phyloP scores from a whole-genome alignment of 2,888 invertebrate species.

The Drosophila heteroneura region DNA sequence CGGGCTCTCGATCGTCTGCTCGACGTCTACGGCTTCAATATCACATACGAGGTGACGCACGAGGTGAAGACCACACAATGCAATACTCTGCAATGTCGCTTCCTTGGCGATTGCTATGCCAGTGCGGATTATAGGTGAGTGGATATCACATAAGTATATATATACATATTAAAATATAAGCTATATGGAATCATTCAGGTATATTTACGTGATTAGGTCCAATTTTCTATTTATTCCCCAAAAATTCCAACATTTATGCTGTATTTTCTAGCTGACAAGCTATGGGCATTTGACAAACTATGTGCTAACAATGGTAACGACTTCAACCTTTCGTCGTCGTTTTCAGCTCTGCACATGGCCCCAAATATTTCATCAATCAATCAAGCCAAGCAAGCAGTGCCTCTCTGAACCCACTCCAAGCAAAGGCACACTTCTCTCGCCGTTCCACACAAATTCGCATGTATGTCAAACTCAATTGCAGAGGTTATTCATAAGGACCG shows the following conservation, averaged over 20 bases:
- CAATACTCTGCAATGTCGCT: slow-evolving; percentile 92
- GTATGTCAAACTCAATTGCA: slow-evolving; percentile 67
- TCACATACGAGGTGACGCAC: slow-evolving; percentile 92
- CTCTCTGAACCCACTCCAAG: slow-evolving; percentile 2
- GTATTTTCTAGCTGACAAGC: neutral
- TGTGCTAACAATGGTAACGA: slow-evolving; percentile 20
- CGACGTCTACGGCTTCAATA: slow-evolving; percentile 96
- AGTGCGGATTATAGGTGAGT: slow-evolving; percentile 90
- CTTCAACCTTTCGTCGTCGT: slow-evolving; percentile 4
- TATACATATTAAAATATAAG: neutral
- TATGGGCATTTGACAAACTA: slow-evolving; percentile 12
- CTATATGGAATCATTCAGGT: neutral
- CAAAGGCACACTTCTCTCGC: neutral
- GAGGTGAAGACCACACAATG: slow-evolving; percentile 89
- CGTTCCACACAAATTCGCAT: slow-evolving; percentile 28
- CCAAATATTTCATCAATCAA: slow-evolving; percentile 48
- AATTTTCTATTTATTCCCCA: neutral
- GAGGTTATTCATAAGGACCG: slow-evolving; percentile 55
- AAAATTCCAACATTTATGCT: neutral
- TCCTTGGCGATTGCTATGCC: slow-evolving; percentile 94
- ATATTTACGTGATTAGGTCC: neutral
- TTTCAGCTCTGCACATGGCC: neutral
- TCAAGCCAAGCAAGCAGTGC: slow-evolving; percentile 23
- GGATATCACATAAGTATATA: neutral
- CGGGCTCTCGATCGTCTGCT: slow-evolving; percentile 92